phyloP scores from a whole-genome alignment of 2,113 vertebrate genomes.

The Lipotes vexillifer region DNA sequence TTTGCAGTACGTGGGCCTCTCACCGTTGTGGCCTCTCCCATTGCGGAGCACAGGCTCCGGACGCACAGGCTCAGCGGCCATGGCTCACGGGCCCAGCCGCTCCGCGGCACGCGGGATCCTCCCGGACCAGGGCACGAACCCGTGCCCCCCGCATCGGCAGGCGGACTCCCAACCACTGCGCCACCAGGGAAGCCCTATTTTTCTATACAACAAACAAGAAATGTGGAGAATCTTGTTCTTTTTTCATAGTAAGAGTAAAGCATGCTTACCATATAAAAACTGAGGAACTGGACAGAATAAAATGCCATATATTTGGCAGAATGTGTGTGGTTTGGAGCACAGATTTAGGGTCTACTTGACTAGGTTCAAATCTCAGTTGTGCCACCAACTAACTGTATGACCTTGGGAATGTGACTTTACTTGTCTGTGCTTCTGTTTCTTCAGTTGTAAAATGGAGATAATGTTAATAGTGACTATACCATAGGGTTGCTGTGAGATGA shows the following conservation, averaged over 20 bases:
- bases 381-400: background rate
- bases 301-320: background rate
- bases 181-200: no score
- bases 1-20: no score
- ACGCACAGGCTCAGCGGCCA: no score
- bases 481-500: background rate
- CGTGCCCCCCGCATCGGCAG: no score
- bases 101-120: no score
- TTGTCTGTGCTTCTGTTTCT: background rate
- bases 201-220: background rate
- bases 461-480: background rate
- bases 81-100: no score
- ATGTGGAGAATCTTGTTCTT: background rate
- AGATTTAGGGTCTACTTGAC: background rate
- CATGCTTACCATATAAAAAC: background rate
- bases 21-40: no score
- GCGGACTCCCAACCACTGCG: no score
- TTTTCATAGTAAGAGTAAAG: background rate
- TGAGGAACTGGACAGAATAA: background rate
- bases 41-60: no score
- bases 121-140: no score
- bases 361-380: background rate
- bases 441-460: background rate
- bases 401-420: background rate
- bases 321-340: background rate